Evolutionary conservation across 2,113 vertebrate species (phyloP), one percentile per base, ranked within the genome.

Genomic region (Thunnus thynnus): DNA sequence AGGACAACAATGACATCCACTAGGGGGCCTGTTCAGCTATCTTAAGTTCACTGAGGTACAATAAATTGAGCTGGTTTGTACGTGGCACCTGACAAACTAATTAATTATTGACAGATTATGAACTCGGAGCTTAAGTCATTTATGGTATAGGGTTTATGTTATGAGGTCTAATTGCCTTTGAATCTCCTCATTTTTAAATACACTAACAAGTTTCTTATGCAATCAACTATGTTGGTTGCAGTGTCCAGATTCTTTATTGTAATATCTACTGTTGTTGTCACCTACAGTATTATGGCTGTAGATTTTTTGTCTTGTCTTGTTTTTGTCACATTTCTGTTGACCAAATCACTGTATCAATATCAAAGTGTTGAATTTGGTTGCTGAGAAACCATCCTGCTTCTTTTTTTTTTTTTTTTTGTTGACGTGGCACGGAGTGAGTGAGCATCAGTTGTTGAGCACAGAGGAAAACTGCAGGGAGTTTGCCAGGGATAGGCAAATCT

Each of bases 401-500:
- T 60, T 50, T n/a, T 36, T 8, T 41, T 41, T 41, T 41, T 41
- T 41, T 41, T 41, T 41, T 41, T 41, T 78, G n/a, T 58, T 60
- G 5, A 72, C 48, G 17, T 65, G 22, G 22, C 62, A 48, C 14
- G 3, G 44, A 22, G 30, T 55, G 75, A 72, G 46, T 51, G 64
- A 54, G n/a, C 48, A 56, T 52, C 20, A 48, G 57, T 48, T 60
- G 54, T 54, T 63, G 65, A 36, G 66, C 55, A 25, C 25, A 61
- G 48, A 62, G 65, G 70, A 73, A 84, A 92, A 89, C 47, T 89
- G 78, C 78, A 72, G 76, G 78, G 80, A 81, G 75, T 79, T 84
- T 85, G 82, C 76, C 78, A 80, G 86, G 72, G 74, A 92, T 87
- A 96, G 62, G 93, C 94, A 96, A 96, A 96, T 95, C 25, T 36